phyloP scores from a whole-genome alignment of 2,797 vertebrate species.

The Xenops minutus region DNA sequence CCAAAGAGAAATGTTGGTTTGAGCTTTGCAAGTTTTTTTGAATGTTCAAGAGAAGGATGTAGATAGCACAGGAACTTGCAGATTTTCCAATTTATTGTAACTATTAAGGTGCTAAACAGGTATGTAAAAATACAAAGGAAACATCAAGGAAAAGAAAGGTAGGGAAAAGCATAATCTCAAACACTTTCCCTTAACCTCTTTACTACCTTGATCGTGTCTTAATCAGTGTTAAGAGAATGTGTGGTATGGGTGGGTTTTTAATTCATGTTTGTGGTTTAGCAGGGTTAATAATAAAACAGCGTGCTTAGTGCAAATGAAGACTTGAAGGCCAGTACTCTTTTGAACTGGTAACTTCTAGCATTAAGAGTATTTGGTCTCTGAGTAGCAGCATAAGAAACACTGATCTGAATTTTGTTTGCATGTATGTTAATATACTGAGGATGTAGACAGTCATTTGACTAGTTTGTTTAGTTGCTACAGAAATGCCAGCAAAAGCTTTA shows the following conservation, averaged over 20 bases:
- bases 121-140: not conserved
- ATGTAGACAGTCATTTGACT: not conserved
- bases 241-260: not conserved
- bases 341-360: not conserved
- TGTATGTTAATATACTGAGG: not conserved
- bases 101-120: not conserved
- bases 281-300: not conserved
- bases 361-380: not conserved
- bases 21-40: not conserved
- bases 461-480: not conserved
- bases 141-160: not conserved
- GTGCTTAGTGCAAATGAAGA: not conserved
- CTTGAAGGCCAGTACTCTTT: not conserved
- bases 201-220: not conserved
- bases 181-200: not conserved
- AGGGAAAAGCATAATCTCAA: not conserved
- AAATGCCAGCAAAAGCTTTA: not conserved
- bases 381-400: not conserved
- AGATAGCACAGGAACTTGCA: not conserved
- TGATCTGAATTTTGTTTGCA: not conserved
- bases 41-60: not conserved
- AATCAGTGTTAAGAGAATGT: not conserved
- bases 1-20: not conserved
- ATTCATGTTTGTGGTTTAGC: not conserved
- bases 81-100: not conserved